These are phyloP conservation scores for Thereva nobilitata DNA, from an alignment of 2,888 invertebrate species.

Conservation along the genomic window DNA sequence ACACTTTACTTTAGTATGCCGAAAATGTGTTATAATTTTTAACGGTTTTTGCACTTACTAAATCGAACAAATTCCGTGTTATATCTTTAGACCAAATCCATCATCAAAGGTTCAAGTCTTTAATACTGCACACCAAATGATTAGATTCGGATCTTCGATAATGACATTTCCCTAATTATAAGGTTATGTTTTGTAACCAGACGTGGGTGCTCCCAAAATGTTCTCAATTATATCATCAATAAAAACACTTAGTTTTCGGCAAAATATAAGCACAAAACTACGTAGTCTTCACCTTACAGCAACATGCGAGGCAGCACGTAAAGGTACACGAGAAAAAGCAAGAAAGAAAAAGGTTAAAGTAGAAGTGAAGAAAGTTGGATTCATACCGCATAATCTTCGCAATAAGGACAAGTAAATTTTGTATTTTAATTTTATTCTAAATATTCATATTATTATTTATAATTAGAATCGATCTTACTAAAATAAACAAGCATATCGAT, in stretches of 20 bases:
- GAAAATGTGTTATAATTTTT: no score
- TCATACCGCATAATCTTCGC: conserved; percentile 72
- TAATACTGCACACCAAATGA: no score
- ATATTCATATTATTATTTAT: conserved; percentile 43
- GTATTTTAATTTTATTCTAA: not conserved
- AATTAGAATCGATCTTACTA: conserved; percentile 56
- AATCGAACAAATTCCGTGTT: no score
- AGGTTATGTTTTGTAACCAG: not conserved
- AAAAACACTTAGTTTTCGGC: conserved; percentile 46
- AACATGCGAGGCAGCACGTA: conserved; percentile 75
- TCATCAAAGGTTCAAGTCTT: no score
- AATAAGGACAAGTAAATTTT: conserved; percentile 60
- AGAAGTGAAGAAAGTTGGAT: conserved; percentile 74
- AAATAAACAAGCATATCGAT: conserved; percentile 63
- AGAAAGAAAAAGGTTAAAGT: conserved; percentile 76
- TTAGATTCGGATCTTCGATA: no score
- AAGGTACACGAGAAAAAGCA: conserved; percentile 78
- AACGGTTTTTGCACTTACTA: no score
- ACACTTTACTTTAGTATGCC: no score
- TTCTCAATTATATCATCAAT: conserved; percentile 47
- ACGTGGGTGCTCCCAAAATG: conserved; percentile 28
- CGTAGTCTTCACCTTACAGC: conserved; percentile 63
- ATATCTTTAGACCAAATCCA: no score
- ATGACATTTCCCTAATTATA: not conserved
- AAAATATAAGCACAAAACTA: conserved; percentile 46